phyloP scores from a whole-genome alignment of 2,113 vertebrate genomes.

The Grammomys surdaster region DNA sequence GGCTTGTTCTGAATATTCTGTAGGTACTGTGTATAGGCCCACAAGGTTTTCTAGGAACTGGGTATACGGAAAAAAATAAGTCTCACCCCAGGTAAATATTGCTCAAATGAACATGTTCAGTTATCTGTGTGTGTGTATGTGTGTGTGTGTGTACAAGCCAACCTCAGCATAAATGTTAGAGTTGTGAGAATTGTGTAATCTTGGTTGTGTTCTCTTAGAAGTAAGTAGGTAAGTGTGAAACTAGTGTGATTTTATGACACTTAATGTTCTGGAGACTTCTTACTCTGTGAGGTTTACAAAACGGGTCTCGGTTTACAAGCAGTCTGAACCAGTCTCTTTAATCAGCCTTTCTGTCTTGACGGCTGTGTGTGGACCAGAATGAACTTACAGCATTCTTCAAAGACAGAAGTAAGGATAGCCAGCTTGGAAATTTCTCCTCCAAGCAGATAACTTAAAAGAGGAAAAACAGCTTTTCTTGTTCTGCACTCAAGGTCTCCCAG shows the following conservation, averaged over 20 bases:
- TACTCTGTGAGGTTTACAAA: constrained; percentile 11
- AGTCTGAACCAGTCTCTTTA: background rate
- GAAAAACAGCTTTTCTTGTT: background rate
- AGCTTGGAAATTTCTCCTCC: constrained; percentile 38
- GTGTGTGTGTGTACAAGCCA: background rate
- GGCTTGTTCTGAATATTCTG: background rate
- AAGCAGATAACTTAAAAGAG: background rate
- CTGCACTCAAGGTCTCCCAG: background rate
- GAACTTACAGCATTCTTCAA: constrained; percentile 46
- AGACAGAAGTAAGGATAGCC: constrained; percentile 2
- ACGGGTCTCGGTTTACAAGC: background rate
- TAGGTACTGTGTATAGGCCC: no score
- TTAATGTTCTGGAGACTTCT: background rate
- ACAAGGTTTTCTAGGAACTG: constrained; percentile 26
- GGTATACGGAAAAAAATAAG: background rate
- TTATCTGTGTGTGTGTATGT: background rate
- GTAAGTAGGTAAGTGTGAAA: background rate
- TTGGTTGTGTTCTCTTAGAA: background rate
- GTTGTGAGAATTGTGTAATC: background rate
- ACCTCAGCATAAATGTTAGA: background rate
- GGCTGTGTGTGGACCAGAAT: background rate
- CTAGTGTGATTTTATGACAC: background rate
- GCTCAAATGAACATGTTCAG: background rate
- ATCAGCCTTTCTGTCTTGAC: background rate
- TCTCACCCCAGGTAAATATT: background rate